Evolutionary conservation across 2,797 vertebrate genomes (phyloP), one percentile per base, ranked within the genome.

Genomic region (Halcyon smyrnensis): DNA sequence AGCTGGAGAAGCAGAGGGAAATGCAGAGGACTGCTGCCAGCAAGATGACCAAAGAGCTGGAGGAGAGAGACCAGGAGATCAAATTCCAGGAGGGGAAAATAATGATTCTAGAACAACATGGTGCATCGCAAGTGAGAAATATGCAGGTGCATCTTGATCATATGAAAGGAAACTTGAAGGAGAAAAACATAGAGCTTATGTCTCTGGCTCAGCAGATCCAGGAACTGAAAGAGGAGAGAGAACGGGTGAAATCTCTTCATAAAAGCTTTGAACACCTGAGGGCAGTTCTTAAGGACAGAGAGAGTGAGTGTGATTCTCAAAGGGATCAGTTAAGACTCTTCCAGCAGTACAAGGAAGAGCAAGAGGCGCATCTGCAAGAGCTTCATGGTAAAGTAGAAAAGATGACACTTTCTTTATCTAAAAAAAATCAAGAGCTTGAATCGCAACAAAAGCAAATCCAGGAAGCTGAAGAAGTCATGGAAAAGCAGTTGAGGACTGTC

Each of bases 391-490:
- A 95, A 84, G 91, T 98, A 56, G 96, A 96, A 32, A 89, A 96
- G 51, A 94, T 97, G 78, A 88, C 94, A 54, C 95, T 98, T 30
- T 96, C 97, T 34, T 89, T 98, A 67, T 97, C 95, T 43, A 50
- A 97, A 57, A 97, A 95, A 85, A 95, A 98, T 74, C 93, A 98
- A 90, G 98, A 98, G 88, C 71, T 97, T 62, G 94, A 96, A 43
- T 14, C 53, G 24, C 97, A 97, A 73, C 92, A 96, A 73, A 97
- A 53, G 59, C 96, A 95, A 65, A 90, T 97, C 39, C 93, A 91
- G 84, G 96, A 97, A 79, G 80, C 69, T 81, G 87, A 94, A 91
- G 91, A 94, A 74, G 90, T 90, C 30, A 93, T 80, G 46, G 56
- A 93, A 71, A 87, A 51, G 59, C 95, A 96, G 57, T 67, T 96